These are phyloP conservation scores for Eretmochelys imbricata DNA, from an alignment of 2,113 vertebrate genomes.

Conservation along the genomic window DNA sequence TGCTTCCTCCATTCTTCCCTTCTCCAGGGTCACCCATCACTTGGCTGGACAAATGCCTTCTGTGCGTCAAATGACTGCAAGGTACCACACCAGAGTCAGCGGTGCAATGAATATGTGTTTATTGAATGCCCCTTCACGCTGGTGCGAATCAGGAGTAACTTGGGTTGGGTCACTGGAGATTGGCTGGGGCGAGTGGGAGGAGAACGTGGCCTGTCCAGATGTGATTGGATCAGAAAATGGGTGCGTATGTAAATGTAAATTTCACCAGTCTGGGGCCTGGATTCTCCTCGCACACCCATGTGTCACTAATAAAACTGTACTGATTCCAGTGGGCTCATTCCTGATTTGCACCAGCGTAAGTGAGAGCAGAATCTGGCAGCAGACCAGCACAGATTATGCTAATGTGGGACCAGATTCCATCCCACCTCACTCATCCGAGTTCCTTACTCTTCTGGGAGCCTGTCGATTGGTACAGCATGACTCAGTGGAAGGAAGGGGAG, in stretches of 20 bases:
- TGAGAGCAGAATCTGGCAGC: background rate
- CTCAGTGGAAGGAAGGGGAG: background rate
- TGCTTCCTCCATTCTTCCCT: slow-evolving; percentile 29
- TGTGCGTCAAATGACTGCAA: slow-evolving; percentile 1
- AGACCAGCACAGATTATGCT: background rate
- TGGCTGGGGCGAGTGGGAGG: background rate
- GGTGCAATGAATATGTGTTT: background rate
- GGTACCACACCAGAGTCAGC: background rate
- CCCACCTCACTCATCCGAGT: background rate
- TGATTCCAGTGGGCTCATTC: background rate
- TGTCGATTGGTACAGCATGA: background rate
- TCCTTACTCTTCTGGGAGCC: background rate
- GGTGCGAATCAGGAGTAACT: background rate
- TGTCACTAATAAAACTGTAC: background rate
- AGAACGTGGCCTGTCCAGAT: background rate
- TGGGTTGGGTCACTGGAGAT: background rate
- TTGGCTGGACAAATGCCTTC: background rate
- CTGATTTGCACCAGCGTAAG: background rate
- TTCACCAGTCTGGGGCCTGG: background rate
- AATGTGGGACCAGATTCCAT: background rate
- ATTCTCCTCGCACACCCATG: background rate
- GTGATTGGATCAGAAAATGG: background rate
- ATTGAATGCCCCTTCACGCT: background rate
- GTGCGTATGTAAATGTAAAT: background rate
- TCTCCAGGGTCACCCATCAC: slow-evolving; percentile 2